phyloP scores from a whole-genome alignment of 2,888 invertebrate species.

The Epinotia bilunana region DNA sequence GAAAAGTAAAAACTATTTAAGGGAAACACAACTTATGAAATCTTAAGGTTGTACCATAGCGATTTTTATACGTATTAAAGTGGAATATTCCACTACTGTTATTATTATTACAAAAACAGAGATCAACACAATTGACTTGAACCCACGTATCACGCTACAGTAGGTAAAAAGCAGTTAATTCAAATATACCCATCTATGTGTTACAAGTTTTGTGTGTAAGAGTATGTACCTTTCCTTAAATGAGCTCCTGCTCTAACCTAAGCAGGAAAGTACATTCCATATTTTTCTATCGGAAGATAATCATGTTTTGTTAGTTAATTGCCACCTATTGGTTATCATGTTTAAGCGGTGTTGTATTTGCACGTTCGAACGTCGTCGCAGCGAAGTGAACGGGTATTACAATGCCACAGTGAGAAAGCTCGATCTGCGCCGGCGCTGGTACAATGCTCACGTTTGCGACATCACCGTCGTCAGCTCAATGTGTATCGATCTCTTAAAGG shows the following conservation, averaged over 20 bases:
- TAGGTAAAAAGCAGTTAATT: too few relatives aligned
- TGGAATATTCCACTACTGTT: too few relatives aligned
- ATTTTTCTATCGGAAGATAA: not conserved
- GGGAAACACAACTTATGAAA: too few relatives aligned
- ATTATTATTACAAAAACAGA: too few relatives aligned
- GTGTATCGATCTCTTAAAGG: slow-evolving; percentile 66
- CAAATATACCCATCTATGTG: too few relatives aligned
- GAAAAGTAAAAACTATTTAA: too few relatives aligned
- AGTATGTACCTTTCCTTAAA: not conserved
- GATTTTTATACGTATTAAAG: too few relatives aligned
- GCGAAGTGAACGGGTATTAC: slow-evolving; percentile 71
- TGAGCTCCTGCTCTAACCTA: not conserved
- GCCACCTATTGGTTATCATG: not conserved
- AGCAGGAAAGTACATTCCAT: not conserved
- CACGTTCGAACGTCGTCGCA: slow-evolving; percentile 34
- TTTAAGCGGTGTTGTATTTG: slow-evolving; percentile 25
- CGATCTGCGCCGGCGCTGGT: slow-evolving; percentile 51
- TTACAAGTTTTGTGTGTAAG: too few relatives aligned
- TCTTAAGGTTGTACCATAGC: too few relatives aligned
- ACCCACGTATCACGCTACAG: too few relatives aligned
- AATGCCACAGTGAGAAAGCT: slow-evolving; percentile 77
- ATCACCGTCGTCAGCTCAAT: slow-evolving; percentile 61
- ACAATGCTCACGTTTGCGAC: slow-evolving; percentile 71
- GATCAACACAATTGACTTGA: too few relatives aligned
- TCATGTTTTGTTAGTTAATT: slow-evolving; percentile 7